Percentiles rank a stretch among this genome's conserved stretches.
phyloP scores from a whole-genome alignment of 2,888 invertebrate genomes.

The Aspidapion aeneum region DNA sequence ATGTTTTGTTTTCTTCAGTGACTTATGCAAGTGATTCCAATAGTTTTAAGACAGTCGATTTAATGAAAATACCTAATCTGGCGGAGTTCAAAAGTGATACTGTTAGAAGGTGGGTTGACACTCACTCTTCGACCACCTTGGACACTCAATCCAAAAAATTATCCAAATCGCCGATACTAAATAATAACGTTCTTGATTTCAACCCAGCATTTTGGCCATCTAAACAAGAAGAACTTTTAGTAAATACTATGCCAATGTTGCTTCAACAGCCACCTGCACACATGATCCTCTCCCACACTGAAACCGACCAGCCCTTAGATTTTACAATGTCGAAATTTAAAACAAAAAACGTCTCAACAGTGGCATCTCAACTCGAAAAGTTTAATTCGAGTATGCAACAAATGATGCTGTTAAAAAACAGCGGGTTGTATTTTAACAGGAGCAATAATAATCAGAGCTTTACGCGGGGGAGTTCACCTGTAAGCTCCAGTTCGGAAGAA shows the following conservation, averaged over 20 bases:
- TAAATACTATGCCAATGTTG: constrained; percentile 57
- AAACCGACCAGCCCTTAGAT: constrained; percentile 64
- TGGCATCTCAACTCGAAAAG: constrained; percentile 44
- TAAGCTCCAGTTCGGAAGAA: constrained; percentile 48
- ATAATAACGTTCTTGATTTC: constrained; percentile 54
- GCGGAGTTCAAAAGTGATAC: constrained; percentile 56
- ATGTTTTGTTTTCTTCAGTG: background rate
- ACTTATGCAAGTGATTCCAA: background rate
- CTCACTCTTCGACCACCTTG: constrained; percentile 52
- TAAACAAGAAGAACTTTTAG: constrained; percentile 28
- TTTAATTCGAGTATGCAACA: constrained; percentile 44
- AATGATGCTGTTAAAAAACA: constrained; percentile 47
- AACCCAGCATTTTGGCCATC: constrained; percentile 42
- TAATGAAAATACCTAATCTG: constrained; percentile 46
- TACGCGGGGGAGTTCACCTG: constrained; percentile 43
- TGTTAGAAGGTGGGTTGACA: constrained; percentile 59
- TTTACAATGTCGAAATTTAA: constrained; percentile 65
- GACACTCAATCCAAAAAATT: constrained; percentile 47
- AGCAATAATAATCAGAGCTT: constrained; percentile 42
- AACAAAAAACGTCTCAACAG: constrained; percentile 38
- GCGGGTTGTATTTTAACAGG: constrained; percentile 45
- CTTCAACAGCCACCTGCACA: constrained; percentile 53
- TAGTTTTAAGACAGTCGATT: background rate
- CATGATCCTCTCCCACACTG: constrained; percentile 49
- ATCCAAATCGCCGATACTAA: constrained; percentile 27